Evolutionary conservation across 2,113 vertebrate genomes (phyloP), one percentile per base, ranked within the genome.

Genomic region (Cairina moschata): DNA sequence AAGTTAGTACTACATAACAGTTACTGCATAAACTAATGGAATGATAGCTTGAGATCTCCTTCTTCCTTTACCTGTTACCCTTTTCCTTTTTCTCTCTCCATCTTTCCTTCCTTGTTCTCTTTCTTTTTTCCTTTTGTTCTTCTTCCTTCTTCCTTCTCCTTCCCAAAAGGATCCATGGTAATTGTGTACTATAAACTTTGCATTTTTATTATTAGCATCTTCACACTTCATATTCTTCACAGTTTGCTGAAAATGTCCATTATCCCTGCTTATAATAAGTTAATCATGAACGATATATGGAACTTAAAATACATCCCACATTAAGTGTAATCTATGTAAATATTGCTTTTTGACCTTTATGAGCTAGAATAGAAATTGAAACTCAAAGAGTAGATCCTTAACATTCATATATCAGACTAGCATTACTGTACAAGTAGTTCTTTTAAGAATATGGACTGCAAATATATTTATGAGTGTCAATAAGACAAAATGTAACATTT

Each of bases 91-190:
- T 10, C 5, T 11, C 17, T 11, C 8, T 32, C 25, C 4, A 3
- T 3, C 7, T 4, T 2, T 10, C 0, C 4, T 10, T n/a, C 36
- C 48, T 6, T 21, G 8, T 13, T 8, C 5, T 11, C 12, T 13
- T 15, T 25, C 7, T 5, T 2, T 8, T 14, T 58, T 38, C 17
- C 9, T 0, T 5, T 9, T 42, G 44, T 42, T 10, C 13, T 1
- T 42, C 11, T 46, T 20, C 18, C 44, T 46, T 46, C 44, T 46
- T 18, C 46, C 46, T 46, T 46, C 44, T n/a, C 36, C 48, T 60
- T 71, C 68, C 7, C 2, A 8, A 42, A 78, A 69, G 10, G 1
- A 29, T 67, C 5, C 2, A 3, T 44, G 59, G 4, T 48, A 60
- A 42, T 59, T 29, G 1, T 59, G 16, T 66, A 31, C 2, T 73